phyloP scores from a whole-genome alignment of 2,113 vertebrate genomes.

The Gymnorhina tibicen region DNA sequence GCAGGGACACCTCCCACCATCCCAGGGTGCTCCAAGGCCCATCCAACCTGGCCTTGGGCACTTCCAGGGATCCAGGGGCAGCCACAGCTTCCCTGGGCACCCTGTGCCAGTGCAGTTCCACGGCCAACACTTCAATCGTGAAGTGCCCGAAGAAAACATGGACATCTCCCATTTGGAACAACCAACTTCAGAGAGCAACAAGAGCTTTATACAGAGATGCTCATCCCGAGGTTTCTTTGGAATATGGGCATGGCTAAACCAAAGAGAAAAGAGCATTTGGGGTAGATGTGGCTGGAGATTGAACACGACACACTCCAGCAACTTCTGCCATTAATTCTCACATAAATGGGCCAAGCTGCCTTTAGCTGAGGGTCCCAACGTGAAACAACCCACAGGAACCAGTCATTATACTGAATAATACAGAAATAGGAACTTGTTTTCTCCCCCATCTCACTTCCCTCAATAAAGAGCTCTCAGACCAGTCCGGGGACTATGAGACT shows the following conservation, averaged over 20 bases:
- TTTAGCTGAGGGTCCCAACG: neutral
- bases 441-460: neutral
- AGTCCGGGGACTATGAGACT: neutral
- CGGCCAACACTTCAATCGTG: neutral
- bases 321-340: neutral
- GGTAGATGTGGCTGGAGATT: neutral
- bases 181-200: neutral
- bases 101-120: neutral
- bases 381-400: neutral
- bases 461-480: fast-evolving
- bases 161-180: neutral
- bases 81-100: neutral
- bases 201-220: fast-evolving
- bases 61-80: neutral
- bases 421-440: neutral
- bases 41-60: neutral
- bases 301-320: neutral
- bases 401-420: fast-evolving
- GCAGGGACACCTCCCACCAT: neutral
- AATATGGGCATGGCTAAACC: neutral
- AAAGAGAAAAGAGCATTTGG: neutral
- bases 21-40: neutral
- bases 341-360: neutral
- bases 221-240: neutral
- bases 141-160: neutral